phyloP scores from a whole-genome alignment of 2,113 vertebrate species.

The Acrocephalus kingi region DNA sequence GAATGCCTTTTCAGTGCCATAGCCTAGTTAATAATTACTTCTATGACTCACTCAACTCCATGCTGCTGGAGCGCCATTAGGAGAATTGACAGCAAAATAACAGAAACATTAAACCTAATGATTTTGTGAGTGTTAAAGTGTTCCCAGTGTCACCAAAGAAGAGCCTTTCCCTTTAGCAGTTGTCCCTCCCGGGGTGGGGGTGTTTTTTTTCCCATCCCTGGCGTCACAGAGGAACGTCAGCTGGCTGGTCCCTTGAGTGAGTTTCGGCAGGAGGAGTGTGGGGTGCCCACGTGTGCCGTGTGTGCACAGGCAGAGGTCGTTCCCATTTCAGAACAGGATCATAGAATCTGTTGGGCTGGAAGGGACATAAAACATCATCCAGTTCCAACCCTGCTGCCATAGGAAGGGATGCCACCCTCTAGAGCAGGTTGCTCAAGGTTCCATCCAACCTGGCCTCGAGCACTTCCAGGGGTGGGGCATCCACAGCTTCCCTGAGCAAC shows the following conservation, averaged over 20 bases:
- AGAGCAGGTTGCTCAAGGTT: not conserved
- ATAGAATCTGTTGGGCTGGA: not conserved
- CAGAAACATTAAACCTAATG: constrained; percentile 60
- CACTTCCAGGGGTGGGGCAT: not conserved
- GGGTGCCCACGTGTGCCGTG: rapidly evolving
- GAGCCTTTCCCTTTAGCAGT: not conserved
- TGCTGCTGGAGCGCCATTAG: constrained; percentile 51
- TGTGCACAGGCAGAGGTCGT: rapidly evolving
- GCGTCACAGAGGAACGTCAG: not conserved
- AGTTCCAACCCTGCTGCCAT: not conserved
- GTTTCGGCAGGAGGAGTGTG: not conserved
- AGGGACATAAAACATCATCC: not conserved
- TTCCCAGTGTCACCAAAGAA: not conserved
- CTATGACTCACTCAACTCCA: constrained; percentile 56
- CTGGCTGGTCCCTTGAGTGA: not conserved
- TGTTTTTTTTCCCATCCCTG: not conserved
- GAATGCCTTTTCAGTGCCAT: constrained; percentile 40
- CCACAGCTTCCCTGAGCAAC: not conserved
- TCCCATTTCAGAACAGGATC: not conserved
- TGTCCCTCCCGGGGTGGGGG: not conserved
- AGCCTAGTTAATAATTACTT: constrained; percentile 57
- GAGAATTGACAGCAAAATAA: constrained; percentile 62
- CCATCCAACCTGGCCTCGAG: not conserved
- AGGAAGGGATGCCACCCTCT: not conserved
- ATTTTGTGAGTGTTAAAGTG: not conserved